A percentile compares a stretch with the other conserved stretches of the same genome.
phyloP scores from a whole-genome alignment of 2,797 vertebrate genomes.

The Falco rusticolus region DNA sequence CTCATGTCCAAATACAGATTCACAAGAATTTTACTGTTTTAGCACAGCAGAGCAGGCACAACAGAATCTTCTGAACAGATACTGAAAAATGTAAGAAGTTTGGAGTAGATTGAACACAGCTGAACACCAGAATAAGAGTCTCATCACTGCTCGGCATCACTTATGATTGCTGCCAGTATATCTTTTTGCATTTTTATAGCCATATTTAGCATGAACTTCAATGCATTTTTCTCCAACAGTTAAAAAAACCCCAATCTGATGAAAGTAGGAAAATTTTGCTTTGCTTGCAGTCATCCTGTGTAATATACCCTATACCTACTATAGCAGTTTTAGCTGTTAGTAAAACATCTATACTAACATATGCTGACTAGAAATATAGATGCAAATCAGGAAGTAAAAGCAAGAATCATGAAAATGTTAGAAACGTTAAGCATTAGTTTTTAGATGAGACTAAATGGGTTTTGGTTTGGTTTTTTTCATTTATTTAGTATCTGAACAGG shows the following conservation, averaged over 20 bases:
- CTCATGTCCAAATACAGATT: background rate
- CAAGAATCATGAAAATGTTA: background rate
- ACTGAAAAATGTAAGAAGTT: background rate
- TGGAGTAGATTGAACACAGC: background rate
- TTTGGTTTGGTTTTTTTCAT: background rate
- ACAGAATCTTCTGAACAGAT: background rate
- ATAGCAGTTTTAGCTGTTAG: background rate
- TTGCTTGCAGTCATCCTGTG: background rate
- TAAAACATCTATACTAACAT: background rate
- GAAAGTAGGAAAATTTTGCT: background rate
- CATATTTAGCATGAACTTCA: background rate
- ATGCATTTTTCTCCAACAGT: background rate
- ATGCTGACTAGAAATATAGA: background rate
- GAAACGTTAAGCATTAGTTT: background rate
- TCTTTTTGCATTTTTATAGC: background rate
- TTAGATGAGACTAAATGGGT: background rate
- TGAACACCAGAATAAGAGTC: background rate
- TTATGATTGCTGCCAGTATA: background rate
- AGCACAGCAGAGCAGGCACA: background rate
- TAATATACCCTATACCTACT: background rate
- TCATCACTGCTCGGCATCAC: background rate
- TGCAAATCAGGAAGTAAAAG: background rate
- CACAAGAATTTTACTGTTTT: background rate
- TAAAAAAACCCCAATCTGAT: background rate
- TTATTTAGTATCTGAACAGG: background rate